Base-by-base conservation (phyloP, 2,113 vertebrate species). In the Syngnathus floridae region DNA sequence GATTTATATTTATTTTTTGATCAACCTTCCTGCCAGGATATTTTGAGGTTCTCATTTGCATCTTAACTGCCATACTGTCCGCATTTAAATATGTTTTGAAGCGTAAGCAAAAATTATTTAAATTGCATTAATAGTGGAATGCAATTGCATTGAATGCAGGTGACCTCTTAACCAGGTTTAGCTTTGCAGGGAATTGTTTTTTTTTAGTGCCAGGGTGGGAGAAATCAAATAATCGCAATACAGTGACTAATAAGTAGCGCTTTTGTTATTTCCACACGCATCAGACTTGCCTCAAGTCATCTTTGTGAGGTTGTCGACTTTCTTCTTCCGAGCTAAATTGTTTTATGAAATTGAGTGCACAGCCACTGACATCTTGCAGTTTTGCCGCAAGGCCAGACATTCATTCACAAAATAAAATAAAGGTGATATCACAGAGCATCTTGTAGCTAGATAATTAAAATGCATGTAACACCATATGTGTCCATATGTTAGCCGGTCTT, bases 31-130 rank as follows among this genome's bases (percentile, higher is more conserved):
- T 56, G 54, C 26, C 54, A 35, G 13, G 5, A 16, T 56, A 64
- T 55, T 13, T 61, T 68, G 7, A 61, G 62, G 59, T 2, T 8
- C 56, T 63, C 7, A 73, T 82, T 78, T 82, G 69, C 73, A 78
- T 74, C 43, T 36, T 46, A 62, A 69, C 70, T 70, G 57, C 59
- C 63, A 49, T 40, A 46, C 6, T 62, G 48, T 64, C 38, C 38
- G 5, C 63, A 54, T 37, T 68, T 67, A 46, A 59, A 57, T 19
- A 64, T 48, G 21, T 66, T 67, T 51, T 55, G 40, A 7, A 70
- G 65, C 60, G 54, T 74, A 48, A 78, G 38, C 40, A 7, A 61
- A 61, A 61, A 48, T 43, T 38, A 74, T 78, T 71, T 49, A 41
- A 69, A 73, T 75, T 66, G 37, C 54, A 73, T 64, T 55, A 55